Base-by-base conservation (phyloP, 1,140 invertebrate species). In the Lineus longissimus region DNA sequence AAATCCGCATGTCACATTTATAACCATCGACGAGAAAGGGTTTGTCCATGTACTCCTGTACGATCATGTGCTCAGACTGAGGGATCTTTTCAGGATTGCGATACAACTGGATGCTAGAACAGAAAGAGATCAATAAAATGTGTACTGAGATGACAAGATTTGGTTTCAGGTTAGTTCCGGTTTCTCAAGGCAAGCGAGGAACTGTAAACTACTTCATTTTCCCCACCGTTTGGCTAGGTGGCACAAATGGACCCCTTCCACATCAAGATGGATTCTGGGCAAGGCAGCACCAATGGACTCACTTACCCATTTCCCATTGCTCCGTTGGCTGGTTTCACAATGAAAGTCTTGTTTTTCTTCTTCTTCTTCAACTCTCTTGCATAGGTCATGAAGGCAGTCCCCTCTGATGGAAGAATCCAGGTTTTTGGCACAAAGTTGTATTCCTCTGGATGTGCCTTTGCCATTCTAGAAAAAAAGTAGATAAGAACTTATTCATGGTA, bases 1-100 rank as follows among this genome's bases (percentile, higher is more conserved):
- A 82, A 15, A 82, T 75, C 17, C 81, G 64, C 25, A 82, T 61
- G 59, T 82, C 81, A 73, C 75, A 81, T 70, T 82, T 82, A 66
- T 75, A 81, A 29, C 79, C 79, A 62, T 82, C 80, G 27, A 82
- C 62, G 1, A 82, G 68, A 29, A 79, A 71, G 1, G 81, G 81
- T 61, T 81, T 81, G 47, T 81, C 74, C 30, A 82, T 70, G 67
- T 82, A 82, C 65, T 82, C 79, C 61, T 82, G 81, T 17, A 82
- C 76, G 30, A 82, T 77, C 43, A 70, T 73, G 61, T 79, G 74
- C 59, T 81, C 80, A 41, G 66, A 65, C 6, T 70, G 66, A 13
- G 75, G 73, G 54, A 81, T 76, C 65, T 79, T 81, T 43, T 82
- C 81, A 15, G 74, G 66, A 71, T 77, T 80, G 29, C 65, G 66